These are phyloP conservation scores for Drosophila mimica DNA, from an alignment of 2,888 invertebrate genomes.

Conservation along the genomic window DNA sequence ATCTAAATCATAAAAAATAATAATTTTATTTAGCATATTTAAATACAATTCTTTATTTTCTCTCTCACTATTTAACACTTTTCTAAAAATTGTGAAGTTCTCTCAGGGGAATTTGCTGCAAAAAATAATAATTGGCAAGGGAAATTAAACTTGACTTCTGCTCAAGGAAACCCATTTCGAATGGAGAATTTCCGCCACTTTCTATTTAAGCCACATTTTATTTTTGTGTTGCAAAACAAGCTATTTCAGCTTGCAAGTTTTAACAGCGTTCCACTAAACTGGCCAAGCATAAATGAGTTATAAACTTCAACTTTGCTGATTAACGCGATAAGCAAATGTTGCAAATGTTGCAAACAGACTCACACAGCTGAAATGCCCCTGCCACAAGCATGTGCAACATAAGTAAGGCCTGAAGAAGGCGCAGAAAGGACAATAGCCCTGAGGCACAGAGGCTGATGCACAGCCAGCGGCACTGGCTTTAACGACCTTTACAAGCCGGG, in stretches of 20 bases:
- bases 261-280: neutral
- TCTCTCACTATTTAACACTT: neutral
- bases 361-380: constrained; percentile 7
- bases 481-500: constrained; percentile 76
- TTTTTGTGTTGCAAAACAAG: neutral
- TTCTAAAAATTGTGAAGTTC: neutral
- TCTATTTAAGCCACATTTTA: neutral
- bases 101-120: neutral
- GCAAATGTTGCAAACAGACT: neutral
- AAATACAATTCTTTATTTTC: neutral
- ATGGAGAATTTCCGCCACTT: neutral
- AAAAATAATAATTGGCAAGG: too few relatives aligned
- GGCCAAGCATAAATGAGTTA: neutral
- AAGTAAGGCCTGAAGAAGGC: constrained; percentile 58
- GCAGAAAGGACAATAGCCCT: constrained; percentile 64
- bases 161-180: neutral
- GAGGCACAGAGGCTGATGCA: constrained; percentile 21
- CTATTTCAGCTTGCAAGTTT: neutral
- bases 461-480: constrained; percentile 57
- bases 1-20: too few relatives aligned
- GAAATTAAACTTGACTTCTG: too few relatives aligned
- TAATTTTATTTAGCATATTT: neutral
- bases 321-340: neutral
- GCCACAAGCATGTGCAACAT: constrained; percentile 12
- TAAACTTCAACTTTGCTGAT: neutral